A percentile compares a stretch with the other conserved stretches of the same genome.
Conservation (phyloP, 2,888 invertebrate genomes). For the Idaea biselata region DNA sequence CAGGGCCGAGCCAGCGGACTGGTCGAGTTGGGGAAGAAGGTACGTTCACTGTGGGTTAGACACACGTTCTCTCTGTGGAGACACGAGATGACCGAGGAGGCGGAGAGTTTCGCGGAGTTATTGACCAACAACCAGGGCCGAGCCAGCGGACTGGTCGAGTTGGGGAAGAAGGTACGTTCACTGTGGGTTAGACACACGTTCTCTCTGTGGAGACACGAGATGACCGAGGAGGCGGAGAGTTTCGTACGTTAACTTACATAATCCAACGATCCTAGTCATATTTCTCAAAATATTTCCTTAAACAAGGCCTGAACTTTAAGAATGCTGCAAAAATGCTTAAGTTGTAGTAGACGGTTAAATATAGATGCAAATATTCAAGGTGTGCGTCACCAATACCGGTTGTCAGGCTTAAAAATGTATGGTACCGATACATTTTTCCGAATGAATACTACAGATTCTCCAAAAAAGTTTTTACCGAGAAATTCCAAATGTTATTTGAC, state of each 20-base stretch:
- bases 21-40: conserved; percentile 81
- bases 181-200: conserved; percentile 78
- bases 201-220: conserved; percentile 88
- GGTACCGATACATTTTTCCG: too few species aligned
- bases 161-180: conserved; percentile 79
- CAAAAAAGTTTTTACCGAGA: too few species aligned
- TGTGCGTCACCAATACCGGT: too few species aligned
- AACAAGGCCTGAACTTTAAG: too few species aligned
- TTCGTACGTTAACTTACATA: conserved; percentile 58
- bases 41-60: conserved; percentile 65
- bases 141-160: conserved; percentile 75
- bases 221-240: conserved; percentile 84
- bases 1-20: conserved; percentile 72
- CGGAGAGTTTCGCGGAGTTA: conserved; percentile 81
- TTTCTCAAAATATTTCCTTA: too few species aligned
- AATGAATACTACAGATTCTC: too few species aligned
- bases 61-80: conserved; percentile 86
- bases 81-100: conserved; percentile 87
- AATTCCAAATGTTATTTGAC: too few species aligned
- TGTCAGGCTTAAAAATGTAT: too few species aligned
- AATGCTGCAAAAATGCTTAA: too few species aligned
- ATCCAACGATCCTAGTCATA: too few species aligned
- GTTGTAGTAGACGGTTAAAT: too few species aligned
- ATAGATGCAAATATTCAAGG: too few species aligned
- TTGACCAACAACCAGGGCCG: conserved; percentile 83